These are phyloP conservation scores for Cheilosia vernalis DNA, from an alignment of 2,888 invertebrate genomes.

Conservation along the genomic window DNA sequence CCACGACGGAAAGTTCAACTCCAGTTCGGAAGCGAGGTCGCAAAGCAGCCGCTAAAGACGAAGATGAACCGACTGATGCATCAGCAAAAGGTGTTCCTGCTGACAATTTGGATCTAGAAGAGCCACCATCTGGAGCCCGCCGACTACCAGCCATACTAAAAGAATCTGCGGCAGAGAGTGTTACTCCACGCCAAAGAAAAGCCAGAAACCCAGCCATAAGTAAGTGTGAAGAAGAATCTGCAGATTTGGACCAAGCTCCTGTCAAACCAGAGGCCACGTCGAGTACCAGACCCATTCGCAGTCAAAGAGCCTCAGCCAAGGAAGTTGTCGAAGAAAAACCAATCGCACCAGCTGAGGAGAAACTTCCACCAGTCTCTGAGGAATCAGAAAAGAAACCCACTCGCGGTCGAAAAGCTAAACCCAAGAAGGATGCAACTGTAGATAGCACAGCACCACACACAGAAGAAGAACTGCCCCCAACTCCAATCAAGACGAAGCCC, in stretches of 20 bases:
- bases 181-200: neutral
- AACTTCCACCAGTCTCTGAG: neutral
- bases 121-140: neutral
- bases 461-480: slow-evolving; percentile 17
- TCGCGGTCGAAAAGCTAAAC: slow-evolving; percentile 16
- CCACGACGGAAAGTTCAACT: neutral
- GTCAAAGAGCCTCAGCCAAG: slow-evolving; percentile 7
- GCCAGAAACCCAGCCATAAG: neutral
- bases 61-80: neutral
- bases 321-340: neutral
- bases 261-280: neutral
- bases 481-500: neutral
- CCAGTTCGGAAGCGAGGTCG: neutral
- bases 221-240: slow-evolving; percentile 12
- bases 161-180: neutral
- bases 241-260: neutral
- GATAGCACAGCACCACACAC: slow-evolving; percentile 18
- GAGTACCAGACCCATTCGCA: neutral
- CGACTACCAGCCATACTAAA: slow-evolving; percentile 7
- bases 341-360: neutral
- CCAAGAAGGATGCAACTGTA: slow-evolving; percentile 12
- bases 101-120: neutral
- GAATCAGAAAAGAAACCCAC: neutral
- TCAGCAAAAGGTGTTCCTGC: neutral
- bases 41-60: neutral